Evolutionary conservation across 2,113 vertebrate genomes (phyloP).

Genomic region (Halcyon malimbica): DNA sequence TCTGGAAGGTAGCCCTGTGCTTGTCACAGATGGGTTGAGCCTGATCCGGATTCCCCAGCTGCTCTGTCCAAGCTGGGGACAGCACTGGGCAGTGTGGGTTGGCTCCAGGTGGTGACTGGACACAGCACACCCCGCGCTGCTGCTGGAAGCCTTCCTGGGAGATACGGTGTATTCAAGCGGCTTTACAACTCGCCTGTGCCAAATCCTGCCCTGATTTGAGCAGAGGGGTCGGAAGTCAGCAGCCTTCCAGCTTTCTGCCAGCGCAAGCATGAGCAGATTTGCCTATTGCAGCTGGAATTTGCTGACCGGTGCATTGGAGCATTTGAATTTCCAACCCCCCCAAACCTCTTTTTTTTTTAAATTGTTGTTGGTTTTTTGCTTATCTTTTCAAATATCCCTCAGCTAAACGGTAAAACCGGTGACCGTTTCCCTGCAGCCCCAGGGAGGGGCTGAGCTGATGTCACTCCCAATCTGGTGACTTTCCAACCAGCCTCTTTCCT

Average conservation of each 20-base stretch:
- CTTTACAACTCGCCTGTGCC: background rate
- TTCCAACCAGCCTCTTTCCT: background rate
- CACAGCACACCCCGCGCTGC: background rate
- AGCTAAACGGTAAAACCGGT: background rate
- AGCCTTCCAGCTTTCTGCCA: constrained; percentile 37
- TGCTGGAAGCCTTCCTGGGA: background rate
- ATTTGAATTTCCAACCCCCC: background rate
- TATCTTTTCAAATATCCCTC: constrained; percentile 20
- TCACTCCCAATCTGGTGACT: background rate
- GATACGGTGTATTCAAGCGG: background rate
- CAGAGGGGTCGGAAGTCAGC: constrained; percentile 12
- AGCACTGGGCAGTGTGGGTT: rapidly evolving
- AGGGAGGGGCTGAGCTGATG: background rate
- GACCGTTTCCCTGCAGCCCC: background rate
- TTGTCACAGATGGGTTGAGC: background rate
- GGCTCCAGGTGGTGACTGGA: background rate
- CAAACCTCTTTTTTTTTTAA: background rate
- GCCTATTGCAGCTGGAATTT: background rate
- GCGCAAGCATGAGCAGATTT: constrained; percentile 36
- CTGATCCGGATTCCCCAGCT: background rate
- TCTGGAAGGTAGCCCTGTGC: background rate
- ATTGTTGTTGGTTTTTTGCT: background rate
- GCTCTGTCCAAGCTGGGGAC: background rate
- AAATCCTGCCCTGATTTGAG: constrained; percentile 8
- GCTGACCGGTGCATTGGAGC: background rate